Percentiles rank a stretch among this genome's conserved stretches.
Evolutionary conservation across 1,140 invertebrate species (phyloP).

Genomic region (Dreissena polymorpha): DNA sequence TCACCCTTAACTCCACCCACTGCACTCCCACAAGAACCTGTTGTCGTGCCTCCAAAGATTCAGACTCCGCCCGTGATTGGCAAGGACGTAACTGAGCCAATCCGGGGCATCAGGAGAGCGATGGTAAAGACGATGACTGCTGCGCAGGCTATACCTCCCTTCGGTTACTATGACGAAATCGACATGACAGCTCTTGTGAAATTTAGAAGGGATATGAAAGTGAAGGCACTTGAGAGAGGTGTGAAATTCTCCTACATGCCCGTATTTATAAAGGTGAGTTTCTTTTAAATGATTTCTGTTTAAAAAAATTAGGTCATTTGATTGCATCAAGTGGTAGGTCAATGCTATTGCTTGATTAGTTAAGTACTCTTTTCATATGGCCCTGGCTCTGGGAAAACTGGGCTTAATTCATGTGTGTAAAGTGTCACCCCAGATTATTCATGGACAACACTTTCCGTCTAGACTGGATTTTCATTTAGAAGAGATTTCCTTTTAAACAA

Average conservation of each 20-base stretch:
- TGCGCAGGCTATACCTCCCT: conserved; percentile 85
- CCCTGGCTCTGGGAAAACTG: too few species aligned
- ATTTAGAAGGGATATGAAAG: conserved; percentile 86
- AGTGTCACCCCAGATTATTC: too few species aligned
- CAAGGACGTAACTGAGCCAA: conserved; percentile 77
- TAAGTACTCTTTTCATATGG: too few species aligned
- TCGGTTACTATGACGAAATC: conserved; percentile 82
- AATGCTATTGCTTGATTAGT: too few species aligned
- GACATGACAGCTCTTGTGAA: conserved; percentile 89
- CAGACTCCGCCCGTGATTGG: conserved; percentile 56
- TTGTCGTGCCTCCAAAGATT: conserved; percentile 40
- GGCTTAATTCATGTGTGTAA: too few species aligned
- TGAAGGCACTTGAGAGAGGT: conserved; percentile 83
- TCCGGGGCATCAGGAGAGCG: conserved; percentile 89
- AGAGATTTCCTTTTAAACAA: too few species aligned
- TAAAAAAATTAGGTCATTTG: too few species aligned
- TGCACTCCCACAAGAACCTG: conserved; percentile 41
- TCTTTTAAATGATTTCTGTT: too few species aligned
- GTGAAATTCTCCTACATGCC: conserved; percentile 96
- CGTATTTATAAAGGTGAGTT: conserved; percentile 93
- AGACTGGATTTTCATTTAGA: too few species aligned
- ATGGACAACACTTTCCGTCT: too few species aligned
- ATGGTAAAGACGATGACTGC: conserved; percentile 99
- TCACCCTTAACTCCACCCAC: conserved; percentile 36
- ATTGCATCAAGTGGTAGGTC: too few species aligned